Conservation (phyloP, 2,797 vertebrate genomes). For the Schizothorax lantsangensis region DNA sequence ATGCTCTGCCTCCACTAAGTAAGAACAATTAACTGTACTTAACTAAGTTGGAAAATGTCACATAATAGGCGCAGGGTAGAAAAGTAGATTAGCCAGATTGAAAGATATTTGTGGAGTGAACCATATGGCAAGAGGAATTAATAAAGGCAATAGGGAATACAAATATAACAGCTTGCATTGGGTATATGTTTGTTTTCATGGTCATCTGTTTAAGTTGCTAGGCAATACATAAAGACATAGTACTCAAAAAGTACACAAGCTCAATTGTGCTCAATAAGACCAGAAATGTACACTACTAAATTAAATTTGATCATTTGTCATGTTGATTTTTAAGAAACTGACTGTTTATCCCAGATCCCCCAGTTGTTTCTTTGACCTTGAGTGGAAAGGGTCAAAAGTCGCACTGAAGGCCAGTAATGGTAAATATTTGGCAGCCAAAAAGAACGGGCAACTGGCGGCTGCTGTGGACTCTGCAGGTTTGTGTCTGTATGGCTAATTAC, state of each 20-base stretch:
- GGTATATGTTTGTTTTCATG: not conserved
- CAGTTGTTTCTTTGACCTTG: constrained; percentile 91
- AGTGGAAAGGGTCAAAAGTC: constrained; percentile 90
- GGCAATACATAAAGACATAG: not conserved
- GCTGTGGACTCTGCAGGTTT: constrained; percentile 87
- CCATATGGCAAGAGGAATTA: constrained; percentile 20
- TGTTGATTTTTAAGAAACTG: not conserved
- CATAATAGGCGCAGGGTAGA: not conserved
- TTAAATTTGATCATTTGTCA: too few species aligned
- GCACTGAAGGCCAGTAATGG: constrained; percentile 89
- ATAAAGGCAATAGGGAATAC: not conserved
- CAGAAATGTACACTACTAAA: not conserved
- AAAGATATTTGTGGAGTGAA: constrained; percentile 1
- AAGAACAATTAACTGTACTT: constrained; percentile 64
- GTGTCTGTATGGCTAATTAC: not conserved
- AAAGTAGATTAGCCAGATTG: not conserved
- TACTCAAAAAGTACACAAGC: not conserved
- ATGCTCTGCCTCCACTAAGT: constrained; percentile 91
- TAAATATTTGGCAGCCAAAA: constrained; percentile 93
- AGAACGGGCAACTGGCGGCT: constrained; percentile 95
- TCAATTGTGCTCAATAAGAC: not conserved
- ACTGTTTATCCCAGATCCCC: constrained; percentile 78
- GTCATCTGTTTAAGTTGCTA: not conserved
- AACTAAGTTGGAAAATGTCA: too few species aligned
- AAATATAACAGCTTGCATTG: constrained; percentile 9